Base-by-base conservation (phyloP, 2,113 vertebrate genomes). In the Zapus hudsonius region DNA sequence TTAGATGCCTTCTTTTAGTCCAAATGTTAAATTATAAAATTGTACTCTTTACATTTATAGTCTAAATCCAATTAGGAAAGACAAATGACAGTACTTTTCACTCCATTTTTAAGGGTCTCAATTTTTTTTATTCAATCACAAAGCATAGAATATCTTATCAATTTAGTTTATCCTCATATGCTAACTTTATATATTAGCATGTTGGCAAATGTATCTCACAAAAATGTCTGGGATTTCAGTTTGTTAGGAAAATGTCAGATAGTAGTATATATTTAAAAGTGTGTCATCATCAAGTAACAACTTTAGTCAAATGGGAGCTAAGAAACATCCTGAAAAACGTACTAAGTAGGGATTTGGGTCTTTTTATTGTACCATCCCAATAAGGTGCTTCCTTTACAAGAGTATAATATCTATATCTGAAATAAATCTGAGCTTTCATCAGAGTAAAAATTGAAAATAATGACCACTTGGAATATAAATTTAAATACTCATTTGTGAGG, bases 401-500 rank as follows among this genome's bases (percentile, higher is more conserved):
- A 95, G 4, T 94, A 12, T 7, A 84, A 59, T 74, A 25, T 42
- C 69, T 94, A 6, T 67, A 9, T 59, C 80, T 82, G 66, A 87
- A 87, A 93, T 91, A 89, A 94, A 89, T 81, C 15, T 92, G n/a
- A 72, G 16, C 47, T 23, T 81, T 47, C 31, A 76, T 93, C 20
- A 91, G 73, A 84, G 81, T 84, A 73, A 52, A 94, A 93, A 86
- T 79, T 79, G 23, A 84, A 72, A 92, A 40, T 80, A 36, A 63
- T 82, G 52, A 73, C 67, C 11, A 87, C 57, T 84, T 89, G 44
- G 27, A 86, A 89, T 80, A 31, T 86, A 84, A 94, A 91, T 75
- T 92, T 89, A 84, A 79, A 63, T 42, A 91, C 31, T 97, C 81
- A 95, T 94, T 94, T 97, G 95, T 97, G 57, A 84, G 66, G 69